phyloP scores from a whole-genome alignment of 2,797 vertebrate species.

The Anolis apletophallus region DNA sequence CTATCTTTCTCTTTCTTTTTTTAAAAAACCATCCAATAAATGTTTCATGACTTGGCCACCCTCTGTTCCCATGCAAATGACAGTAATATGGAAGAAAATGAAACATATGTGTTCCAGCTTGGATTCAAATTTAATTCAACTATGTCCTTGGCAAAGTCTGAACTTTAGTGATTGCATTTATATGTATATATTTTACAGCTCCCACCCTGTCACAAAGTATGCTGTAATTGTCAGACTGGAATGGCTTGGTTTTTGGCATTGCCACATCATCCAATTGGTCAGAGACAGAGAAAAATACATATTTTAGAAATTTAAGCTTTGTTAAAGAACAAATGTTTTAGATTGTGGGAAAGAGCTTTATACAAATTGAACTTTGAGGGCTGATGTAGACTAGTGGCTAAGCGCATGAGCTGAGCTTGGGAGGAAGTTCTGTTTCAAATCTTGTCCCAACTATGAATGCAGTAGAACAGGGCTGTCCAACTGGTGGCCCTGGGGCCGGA shows the following conservation, averaged over 20 bases:
- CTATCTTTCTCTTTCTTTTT: not conserved
- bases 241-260: not conserved
- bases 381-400: not conserved
- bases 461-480: too few species aligned
- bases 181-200: constrained; percentile 18
- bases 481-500: too few species aligned
- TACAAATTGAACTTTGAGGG: constrained; percentile 40
- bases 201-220: constrained; percentile 38
- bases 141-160: constrained; percentile 50
- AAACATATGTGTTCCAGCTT: constrained; percentile 51
- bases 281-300: constrained; percentile 32
- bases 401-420: not conserved
- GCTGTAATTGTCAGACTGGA: constrained; percentile 26
- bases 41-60: constrained; percentile 53
- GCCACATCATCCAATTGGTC: constrained; percentile 31
- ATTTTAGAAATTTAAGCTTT: constrained; percentile 61
- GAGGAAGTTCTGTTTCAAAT: constrained; percentile 5
- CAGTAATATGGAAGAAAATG: constrained; percentile 51
- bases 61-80: constrained; percentile 43
- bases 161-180: constrained; percentile 43
- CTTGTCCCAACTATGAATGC: not conserved
- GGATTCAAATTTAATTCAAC: constrained; percentile 36
- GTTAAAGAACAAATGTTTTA: constrained; percentile 52
- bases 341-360: constrained; percentile 31
- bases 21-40: not conserved